Conservation (phyloP, 2,797 vertebrate genomes). For the Enteromius paludinosus region DNA sequence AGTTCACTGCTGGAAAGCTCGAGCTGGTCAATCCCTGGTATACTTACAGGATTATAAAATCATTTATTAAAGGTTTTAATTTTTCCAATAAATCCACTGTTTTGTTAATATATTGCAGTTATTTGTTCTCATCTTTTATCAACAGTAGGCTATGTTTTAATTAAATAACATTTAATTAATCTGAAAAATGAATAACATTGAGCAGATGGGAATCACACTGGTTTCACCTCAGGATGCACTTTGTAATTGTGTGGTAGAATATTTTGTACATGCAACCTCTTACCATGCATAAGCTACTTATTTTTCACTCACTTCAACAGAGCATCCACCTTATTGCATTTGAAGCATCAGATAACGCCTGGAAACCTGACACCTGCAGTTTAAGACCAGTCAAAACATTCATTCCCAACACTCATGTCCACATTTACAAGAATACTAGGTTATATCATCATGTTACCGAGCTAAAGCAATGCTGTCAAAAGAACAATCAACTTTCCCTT, state of each 20-base stretch:
- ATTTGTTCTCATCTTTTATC: no score
- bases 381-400: background rate
- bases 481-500: background rate
- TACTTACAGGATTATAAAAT: background rate
- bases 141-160: background rate
- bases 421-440: background rate
- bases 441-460: background rate
- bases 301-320: background rate
- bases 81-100: background rate
- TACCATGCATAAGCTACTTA: background rate
- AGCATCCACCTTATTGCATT: background rate
- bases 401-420: background rate
- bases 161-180: background rate
- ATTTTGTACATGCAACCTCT: background rate
- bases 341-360: background rate
- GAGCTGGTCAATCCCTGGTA: no score
- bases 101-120: background rate
- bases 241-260: background rate
- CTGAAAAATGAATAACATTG: background rate
- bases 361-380: background rate
- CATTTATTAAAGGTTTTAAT: accelerated
- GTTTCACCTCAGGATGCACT: background rate
- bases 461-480: background rate
- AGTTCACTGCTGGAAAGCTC: background rate
- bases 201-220: background rate